Conservation (phyloP, 2,888 invertebrate species). For the Dendrolimus pini region DNA sequence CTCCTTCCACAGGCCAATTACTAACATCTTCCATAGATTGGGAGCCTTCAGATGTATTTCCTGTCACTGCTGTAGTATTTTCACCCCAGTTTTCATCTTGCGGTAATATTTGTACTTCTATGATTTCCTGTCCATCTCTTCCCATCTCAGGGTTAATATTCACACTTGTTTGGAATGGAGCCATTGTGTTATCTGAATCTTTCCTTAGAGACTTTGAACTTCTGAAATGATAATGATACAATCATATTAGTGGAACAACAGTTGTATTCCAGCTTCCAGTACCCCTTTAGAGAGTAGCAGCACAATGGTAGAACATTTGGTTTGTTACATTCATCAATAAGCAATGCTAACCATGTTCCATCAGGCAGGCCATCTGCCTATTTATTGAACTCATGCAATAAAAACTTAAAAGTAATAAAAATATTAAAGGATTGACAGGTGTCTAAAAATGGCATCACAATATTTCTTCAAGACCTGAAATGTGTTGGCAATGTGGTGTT, state of each 20-base stretch:
- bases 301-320: not conserved
- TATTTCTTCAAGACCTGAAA: no score
- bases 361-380: no score
- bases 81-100: constrained; percentile 99
- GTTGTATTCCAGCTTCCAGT: no score
- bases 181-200: constrained; percentile 82
- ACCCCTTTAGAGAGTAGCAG: no score
- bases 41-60: constrained; percentile 96
- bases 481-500: no score
- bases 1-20: constrained; percentile 87
- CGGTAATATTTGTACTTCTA: constrained; percentile 96
- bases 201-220: constrained; percentile 81
- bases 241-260: not conserved
- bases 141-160: constrained; percentile 86
- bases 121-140: constrained; percentile 91
- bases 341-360: no score
- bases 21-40: constrained; percentile 94
- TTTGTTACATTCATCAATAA: no score
- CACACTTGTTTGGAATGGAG: constrained; percentile 91
- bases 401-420: no score
- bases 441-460: no score
- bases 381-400: no score
- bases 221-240: constrained; percentile 42
- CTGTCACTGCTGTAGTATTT: constrained; percentile 97
- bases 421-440: no score